Conservation (phyloP, 2,797 vertebrate species). For the Myioborus miniatus region DNA sequence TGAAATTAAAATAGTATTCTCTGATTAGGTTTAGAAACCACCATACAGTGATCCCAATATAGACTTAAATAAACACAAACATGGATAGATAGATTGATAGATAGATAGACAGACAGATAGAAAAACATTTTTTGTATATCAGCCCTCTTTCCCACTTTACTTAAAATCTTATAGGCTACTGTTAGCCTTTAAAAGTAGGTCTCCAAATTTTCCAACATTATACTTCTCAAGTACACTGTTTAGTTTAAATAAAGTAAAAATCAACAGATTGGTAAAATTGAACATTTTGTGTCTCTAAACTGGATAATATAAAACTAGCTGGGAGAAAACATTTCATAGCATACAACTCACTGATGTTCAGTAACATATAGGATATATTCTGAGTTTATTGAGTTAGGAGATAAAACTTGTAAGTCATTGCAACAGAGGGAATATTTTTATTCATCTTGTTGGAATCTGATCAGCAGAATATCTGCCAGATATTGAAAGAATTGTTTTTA, state of each 20-base stretch:
- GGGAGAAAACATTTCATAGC: not conserved
- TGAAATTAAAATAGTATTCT: not conserved
- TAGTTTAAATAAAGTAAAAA: not conserved
- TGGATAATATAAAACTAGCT: not conserved
- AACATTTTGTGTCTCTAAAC: not conserved
- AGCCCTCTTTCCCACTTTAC: not conserved
- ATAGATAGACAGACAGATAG: rapidly evolving
- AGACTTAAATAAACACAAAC: not conserved
- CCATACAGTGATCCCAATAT: not conserved
- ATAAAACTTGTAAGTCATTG: slow-evolving; percentile 37
- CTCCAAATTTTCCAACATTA: not conserved
- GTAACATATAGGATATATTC: not conserved
- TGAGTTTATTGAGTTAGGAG: not conserved
- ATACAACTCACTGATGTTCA: not conserved
- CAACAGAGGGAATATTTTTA: slow-evolving; percentile 47
- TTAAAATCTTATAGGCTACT: not conserved
- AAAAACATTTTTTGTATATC: not conserved
- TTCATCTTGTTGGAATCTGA: slow-evolving; percentile 44
- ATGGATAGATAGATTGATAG: no score
- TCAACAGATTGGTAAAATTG: not conserved
- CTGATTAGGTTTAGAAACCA: not conserved
- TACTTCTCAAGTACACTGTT: not conserved
- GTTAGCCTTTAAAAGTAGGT: not conserved
- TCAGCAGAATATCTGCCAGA: slow-evolving; percentile 39
- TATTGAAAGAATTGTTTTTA: slow-evolving; percentile 40